Evolutionary conservation across 2,888 invertebrate species (phyloP), one percentile per base, ranked within the genome.

Genomic region (Drosophila koepferae): DNA sequence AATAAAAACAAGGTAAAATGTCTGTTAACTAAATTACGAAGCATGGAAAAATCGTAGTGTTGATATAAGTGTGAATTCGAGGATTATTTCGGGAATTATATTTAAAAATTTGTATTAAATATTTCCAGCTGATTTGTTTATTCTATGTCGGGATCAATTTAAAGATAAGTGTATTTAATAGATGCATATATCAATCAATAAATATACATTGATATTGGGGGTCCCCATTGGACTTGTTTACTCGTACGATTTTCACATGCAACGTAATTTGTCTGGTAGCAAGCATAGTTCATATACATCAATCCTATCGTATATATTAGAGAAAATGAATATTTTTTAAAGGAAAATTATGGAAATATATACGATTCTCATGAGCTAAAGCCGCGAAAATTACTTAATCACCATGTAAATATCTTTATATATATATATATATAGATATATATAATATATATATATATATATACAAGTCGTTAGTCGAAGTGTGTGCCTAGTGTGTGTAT

Each of bases 231-330:
- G 46, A 3, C 10, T 67, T 51, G 74, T 67, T 23, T 51, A 60
- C 63, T 36, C 60, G 43, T 82, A 87, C 84, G 84, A 87, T 85
- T 82, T 85, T 78, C 44, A 78, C 66, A 81, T 68, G 69, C 64
- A 41, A 68, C 74, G 80, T 53, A 56, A 46, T 36, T 43, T n/a
- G n/a, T 18, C 34, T 20, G 1, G 20, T 31, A 23, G 31, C 23
- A 31, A 46, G 28, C 49, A 67, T 53, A 54, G 63, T 49, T 41
- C 40, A 65, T 8, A n/a, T 41, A 60, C 34, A 41, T 49, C 41
- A 63, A 67, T 28, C 28, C 4, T 28, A 66, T 66, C 79, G 68
- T 51, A 64, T 67, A 82, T 74, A 69, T 67, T 62, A n/a, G 12
- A 49, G 41, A 8, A 8, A 48, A 14, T 9, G 4, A 36, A 8